Evolutionary conservation across 2,797 vertebrate species (phyloP).

Genomic region (Falco columbarius): DNA sequence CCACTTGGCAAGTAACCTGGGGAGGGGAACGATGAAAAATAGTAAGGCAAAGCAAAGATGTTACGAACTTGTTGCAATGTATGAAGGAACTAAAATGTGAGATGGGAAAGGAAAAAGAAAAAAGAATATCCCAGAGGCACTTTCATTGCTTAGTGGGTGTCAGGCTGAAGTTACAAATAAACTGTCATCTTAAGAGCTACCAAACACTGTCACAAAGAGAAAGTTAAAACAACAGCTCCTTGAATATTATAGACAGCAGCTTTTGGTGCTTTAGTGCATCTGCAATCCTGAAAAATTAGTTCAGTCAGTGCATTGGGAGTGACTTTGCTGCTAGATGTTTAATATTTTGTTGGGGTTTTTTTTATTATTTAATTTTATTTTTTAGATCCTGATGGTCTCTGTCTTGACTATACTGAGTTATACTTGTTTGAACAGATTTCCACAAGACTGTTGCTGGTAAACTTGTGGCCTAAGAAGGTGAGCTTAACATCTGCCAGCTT

Average conservation of each 20-base stretch:
- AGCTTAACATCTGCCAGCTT: accelerated
- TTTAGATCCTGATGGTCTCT: background rate
- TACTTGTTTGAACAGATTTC: background rate
- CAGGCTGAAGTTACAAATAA: background rate
- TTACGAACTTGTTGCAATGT: background rate
- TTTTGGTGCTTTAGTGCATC: background rate
- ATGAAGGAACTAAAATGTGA: background rate
- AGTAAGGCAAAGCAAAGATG: background rate
- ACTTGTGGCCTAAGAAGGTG: background rate
- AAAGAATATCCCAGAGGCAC: background rate
- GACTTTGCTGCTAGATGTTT: accelerated
- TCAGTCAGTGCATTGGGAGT: background rate
- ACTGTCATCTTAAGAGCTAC: background rate
- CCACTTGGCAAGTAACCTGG: background rate
- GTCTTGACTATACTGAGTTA: background rate
- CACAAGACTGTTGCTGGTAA: background rate
- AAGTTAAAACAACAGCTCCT: background rate
- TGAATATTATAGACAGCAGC: background rate
- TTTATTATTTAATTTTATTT: background rate
- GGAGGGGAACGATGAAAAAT: background rate
- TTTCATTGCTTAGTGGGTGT: background rate
- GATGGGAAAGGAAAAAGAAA: background rate
- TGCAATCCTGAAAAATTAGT: background rate
- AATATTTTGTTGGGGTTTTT: background rate
- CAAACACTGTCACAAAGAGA: background rate